A percentile compares a stretch with the other conserved stretches of the same genome.
phyloP scores from a whole-genome alignment of 2,888 invertebrate species.

The Fragum fragum region DNA sequence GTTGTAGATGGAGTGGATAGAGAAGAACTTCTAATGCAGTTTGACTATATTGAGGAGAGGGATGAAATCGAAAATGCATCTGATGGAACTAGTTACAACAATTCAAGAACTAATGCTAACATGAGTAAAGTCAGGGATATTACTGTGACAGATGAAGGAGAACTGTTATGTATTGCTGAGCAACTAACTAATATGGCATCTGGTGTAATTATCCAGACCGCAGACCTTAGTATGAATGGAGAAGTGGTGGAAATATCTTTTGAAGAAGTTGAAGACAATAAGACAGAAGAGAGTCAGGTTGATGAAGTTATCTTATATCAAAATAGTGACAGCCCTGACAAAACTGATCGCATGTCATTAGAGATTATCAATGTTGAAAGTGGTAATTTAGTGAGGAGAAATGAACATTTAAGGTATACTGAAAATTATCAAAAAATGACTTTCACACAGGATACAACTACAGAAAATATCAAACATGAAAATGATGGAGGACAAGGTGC shows the following conservation, averaged over 20 bases:
- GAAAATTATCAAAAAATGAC: too few species aligned
- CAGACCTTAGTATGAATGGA: not conserved
- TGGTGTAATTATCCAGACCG: slow-evolving; percentile 14
- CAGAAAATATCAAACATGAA: too few species aligned
- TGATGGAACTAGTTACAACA: not conserved
- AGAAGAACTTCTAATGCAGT: slow-evolving; percentile 27
- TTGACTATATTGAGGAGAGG: slow-evolving; percentile 33
- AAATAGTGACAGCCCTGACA: too few species aligned
- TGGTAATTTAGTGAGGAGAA: too few species aligned
- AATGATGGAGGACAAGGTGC: too few species aligned
- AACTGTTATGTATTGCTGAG: slow-evolving; percentile 46
- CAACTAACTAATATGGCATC: slow-evolving; percentile 52
- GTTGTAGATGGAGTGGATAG: not conserved
- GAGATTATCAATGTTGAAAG: too few species aligned
- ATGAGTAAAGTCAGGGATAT: slow-evolving; percentile 1
- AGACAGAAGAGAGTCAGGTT: not conserved
- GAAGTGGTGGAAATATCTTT: slow-evolving; percentile 10
- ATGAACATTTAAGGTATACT: too few species aligned
- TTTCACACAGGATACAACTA: too few species aligned
- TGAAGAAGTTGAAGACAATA: not conserved
- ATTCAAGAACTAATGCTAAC: not conserved
- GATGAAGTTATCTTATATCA: not conserved
- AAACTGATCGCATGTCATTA: too few species aligned
- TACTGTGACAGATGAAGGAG: slow-evolving; percentile 17
- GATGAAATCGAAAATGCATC: not conserved